A percentile compares a stretch with the other conserved stretches of the same genome.
Conservation (phyloP, 1,140 invertebrate species). For the Carcinoscorpius rotundicauda region DNA sequence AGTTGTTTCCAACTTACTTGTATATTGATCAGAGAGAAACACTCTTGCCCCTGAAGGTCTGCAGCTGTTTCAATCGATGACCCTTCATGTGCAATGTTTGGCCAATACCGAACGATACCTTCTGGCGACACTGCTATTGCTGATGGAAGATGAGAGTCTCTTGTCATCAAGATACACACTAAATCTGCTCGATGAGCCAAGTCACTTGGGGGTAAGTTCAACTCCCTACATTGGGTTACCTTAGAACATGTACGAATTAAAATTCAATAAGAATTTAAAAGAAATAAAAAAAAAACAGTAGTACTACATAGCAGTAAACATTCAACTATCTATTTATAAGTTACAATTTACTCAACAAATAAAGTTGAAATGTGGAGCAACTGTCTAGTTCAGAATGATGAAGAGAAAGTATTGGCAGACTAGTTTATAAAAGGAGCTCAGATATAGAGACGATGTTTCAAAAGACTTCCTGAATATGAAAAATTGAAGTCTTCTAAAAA, state of each 20-base stretch:
- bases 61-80: conserved; percentile 58
- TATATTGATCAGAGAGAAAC: conserved; percentile 50
- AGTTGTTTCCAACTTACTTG: conserved; percentile 7
- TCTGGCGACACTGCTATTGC: conserved; percentile 88
- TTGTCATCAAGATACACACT: conserved; percentile 59
- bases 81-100: conserved; percentile 73
- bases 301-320: not conserved
- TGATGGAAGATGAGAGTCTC: conserved; percentile 57
- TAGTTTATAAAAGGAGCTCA: too few relatives aligned
- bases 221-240: conserved; percentile 51
- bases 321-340: not conserved
- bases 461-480: too few relatives aligned
- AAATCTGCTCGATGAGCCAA: conserved; percentile 80
- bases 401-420: not conserved
- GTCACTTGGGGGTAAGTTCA: conserved; percentile 80
- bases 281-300: too few relatives aligned
- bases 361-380: not conserved
- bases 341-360: conserved; percentile 4
- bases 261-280: not conserved
- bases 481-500: too few relatives aligned
- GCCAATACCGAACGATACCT: conserved; percentile 82
- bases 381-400: not conserved
- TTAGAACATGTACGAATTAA: conserved; percentile 5
- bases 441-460: too few relatives aligned
- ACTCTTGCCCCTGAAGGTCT: conserved; percentile 65